Evolutionary conservation across 2,113 vertebrate species (phyloP).

Genomic region (Ciconia maguari): DNA sequence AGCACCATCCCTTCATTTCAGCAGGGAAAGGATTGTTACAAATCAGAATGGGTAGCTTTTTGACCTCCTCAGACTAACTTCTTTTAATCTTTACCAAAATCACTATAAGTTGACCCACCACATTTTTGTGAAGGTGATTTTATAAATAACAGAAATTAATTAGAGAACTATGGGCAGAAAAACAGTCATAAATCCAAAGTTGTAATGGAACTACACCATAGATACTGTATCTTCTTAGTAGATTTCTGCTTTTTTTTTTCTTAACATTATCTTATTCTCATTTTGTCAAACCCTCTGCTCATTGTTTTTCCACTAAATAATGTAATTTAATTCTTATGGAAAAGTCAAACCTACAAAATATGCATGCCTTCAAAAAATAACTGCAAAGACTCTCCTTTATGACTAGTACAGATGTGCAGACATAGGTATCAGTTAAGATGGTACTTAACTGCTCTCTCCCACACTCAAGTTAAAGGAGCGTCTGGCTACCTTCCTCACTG

Average conservation of each 20-base stretch:
- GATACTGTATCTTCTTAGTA: background rate
- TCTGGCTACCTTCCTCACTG: background rate
- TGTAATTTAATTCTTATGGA: background rate
- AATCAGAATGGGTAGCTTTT: background rate
- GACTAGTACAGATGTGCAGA: background rate
- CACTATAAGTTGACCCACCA: background rate
- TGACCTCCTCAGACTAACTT: background rate
- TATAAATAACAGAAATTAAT: background rate
- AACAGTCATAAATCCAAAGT: background rate
- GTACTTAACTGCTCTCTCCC: background rate
- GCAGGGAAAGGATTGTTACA: background rate
- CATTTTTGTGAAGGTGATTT: background rate
- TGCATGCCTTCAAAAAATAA: background rate
- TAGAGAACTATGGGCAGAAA: background rate
- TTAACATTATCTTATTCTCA: background rate
- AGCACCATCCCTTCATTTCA: background rate
- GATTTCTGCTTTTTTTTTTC: background rate
- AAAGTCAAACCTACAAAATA: background rate
- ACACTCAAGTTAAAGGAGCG: background rate
- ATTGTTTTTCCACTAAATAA: background rate
- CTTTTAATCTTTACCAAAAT: background rate
- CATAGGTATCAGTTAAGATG: background rate
- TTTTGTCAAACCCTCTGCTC: background rate
- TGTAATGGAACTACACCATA: background rate
- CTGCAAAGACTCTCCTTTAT: background rate